Conservation (phyloP, 2,797 vertebrate species). For the Myioborus miniatus region DNA sequence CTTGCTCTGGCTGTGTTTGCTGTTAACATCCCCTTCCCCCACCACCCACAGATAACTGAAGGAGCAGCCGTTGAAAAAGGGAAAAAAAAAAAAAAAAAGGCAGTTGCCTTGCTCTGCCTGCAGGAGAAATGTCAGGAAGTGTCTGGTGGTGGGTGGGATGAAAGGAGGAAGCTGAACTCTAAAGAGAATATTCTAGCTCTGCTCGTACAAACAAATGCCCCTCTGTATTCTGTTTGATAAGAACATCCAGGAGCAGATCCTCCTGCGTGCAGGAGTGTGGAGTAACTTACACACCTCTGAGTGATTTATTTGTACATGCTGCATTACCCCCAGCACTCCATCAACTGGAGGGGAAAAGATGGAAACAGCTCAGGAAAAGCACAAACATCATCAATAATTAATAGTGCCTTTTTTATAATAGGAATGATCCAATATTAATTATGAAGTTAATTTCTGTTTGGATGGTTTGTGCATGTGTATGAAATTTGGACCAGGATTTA, state of each 20-base stretch:
- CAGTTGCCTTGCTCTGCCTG: constrained; percentile 54
- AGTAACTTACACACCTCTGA: neutral
- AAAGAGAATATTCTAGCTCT: constrained; percentile 52
- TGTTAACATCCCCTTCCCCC: constrained; percentile 48
- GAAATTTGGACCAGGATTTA: constrained; percentile 16
- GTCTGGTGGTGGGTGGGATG: constrained; percentile 57
- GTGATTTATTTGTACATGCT: neutral
- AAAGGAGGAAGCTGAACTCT: constrained; percentile 59
- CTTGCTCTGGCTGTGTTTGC: constrained; percentile 36
- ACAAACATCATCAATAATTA: constrained; percentile 12
- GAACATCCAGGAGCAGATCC: neutral
- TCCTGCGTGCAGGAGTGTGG: neutral
- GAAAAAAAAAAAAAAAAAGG: neutral
- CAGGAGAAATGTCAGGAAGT: constrained; percentile 62
- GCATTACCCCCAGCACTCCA: neutral
- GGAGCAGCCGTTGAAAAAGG: constrained; percentile 29
- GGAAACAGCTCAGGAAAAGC: neutral
- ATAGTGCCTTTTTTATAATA: neutral
- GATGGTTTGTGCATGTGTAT: neutral
- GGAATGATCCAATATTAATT: neutral
- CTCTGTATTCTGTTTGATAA: constrained; percentile 34
- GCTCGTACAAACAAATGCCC: neutral
- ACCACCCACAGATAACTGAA: constrained; percentile 18
- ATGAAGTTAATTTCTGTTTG: constrained; percentile 20
- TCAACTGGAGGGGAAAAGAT: neutral